Evolutionary conservation across 2,888 invertebrate species (phyloP).

Genomic region (Agrypnus murinus): DNA sequence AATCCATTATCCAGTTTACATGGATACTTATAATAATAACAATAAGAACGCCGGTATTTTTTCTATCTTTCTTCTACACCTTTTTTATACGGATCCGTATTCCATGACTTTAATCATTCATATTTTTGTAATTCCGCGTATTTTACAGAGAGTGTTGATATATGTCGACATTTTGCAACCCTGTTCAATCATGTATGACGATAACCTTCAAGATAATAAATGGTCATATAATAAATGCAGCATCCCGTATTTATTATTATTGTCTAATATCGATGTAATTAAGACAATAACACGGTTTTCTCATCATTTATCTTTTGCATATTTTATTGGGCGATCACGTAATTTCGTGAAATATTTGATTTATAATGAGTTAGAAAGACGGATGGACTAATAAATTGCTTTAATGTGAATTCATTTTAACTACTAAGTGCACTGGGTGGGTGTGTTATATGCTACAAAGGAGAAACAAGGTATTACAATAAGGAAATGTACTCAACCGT

Average conservation of each 20-base stretch:
- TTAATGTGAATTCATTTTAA: slow-evolving; percentile 21
- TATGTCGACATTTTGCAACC: slow-evolving; percentile 37
- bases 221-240: slow-evolving; percentile 19
- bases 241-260: slow-evolving; percentile 30
- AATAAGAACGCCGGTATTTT: slow-evolving; percentile 24
- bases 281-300: slow-evolving; percentile 43
- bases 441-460: slow-evolving; percentile 10
- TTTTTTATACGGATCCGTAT: slow-evolving; percentile 1
- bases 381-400: slow-evolving; percentile 32
- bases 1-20: slow-evolving; percentile 32
- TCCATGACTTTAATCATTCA: slow-evolving; percentile 35
- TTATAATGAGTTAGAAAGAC: slow-evolving; percentile 35
- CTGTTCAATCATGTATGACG: slow-evolving; percentile 44
- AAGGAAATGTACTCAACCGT: slow-evolving; percentile 16
- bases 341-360: slow-evolving; percentile 37
- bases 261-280: slow-evolving; percentile 35
- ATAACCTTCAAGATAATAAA: slow-evolving; percentile 41
- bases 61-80: background rate
- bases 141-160: slow-evolving; percentile 20
- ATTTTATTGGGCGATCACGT: slow-evolving; percentile 31
- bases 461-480: background rate
- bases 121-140: slow-evolving; percentile 13
- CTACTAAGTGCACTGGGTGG: background rate
- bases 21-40: slow-evolving; percentile 26
- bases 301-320: slow-evolving; percentile 27